Evolutionary conservation across 2,888 invertebrate genomes (phyloP), one percentile per base, ranked within the genome.

Genomic region (Glaucopsyche alexis): DNA sequence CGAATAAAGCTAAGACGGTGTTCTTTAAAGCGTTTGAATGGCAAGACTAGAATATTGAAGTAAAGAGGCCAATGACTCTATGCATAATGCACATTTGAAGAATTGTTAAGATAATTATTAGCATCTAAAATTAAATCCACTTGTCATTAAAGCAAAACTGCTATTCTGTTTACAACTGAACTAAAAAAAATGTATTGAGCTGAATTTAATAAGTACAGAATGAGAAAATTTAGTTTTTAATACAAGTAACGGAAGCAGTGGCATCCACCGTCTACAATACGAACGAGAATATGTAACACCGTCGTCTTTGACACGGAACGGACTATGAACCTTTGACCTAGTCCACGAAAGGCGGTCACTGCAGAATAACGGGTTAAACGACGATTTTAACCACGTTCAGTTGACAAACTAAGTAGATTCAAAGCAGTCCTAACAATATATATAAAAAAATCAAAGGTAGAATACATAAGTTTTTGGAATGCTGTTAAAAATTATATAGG

Each of bases 251-350:
- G 38, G 60, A 60, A 29, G 13, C 16, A 29, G 16, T 60, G 19
- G 55, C 5, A 19, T 19, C 11, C 19, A 60, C 13, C 29, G 60
- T 60, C 29, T 38, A 14, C 60, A 29, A 38, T 47, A 47, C 13
- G 42, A 42, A 42, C 42, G 29, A 60, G 60, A 60, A 60, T 60
- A 60, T 60, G 60, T 60, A 60, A 60, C 60, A 60, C 7, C 14
- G 38, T 60, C 60, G 60, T 60, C 60, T 60, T 60, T 60, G 60
- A 60, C 60, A 38, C 29, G 60, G 60, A 60, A 60, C 60, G 60
- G 29, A 38, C 29, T 60, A 11, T 60, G 60, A 60, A 60, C 60
- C 60, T 60, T 29, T 60, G 60, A 60, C 29, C 60, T 19, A 60
- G 60, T 38, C 60, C 29, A 16, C 14, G 60, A 60, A 60, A 60